Evolutionary conservation across 1,140 invertebrate species (phyloP).

Genomic region (Lepeophtheirus salmonis): DNA sequence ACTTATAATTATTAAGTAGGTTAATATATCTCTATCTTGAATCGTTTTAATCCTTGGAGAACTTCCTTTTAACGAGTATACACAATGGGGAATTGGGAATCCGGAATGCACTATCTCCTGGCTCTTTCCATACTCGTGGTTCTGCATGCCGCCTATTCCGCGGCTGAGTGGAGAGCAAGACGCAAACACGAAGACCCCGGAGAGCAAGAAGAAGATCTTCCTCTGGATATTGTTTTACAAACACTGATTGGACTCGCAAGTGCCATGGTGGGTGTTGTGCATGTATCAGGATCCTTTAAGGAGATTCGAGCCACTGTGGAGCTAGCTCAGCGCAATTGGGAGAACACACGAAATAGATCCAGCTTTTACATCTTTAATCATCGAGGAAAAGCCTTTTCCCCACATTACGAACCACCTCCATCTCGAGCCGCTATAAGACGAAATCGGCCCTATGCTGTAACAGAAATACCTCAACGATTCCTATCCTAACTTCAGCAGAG

Average conservation of each 20-base stretch:
- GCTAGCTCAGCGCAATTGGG: slow-evolving; percentile 9
- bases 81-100: background rate
- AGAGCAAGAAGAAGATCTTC: background rate
- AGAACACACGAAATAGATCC: slow-evolving; percentile 4
- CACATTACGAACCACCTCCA: slow-evolving; percentile 2
- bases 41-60: too few species aligned
- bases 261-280: slow-evolving; percentile 7
- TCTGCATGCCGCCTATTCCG: slow-evolving; percentile 16
- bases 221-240: slow-evolving; percentile 15
- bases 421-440: background rate
- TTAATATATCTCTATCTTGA: too few species aligned
- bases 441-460: background rate
- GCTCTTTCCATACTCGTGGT: background rate
- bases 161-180: slow-evolving; percentile 10
- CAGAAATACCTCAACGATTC: slow-evolving; percentile 12
- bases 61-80: too few species aligned
- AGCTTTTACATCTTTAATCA: slow-evolving; percentile 16
- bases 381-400: slow-evolving; percentile 9
- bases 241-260: background rate
- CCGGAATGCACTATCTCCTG: background rate
- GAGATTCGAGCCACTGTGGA: slow-evolving; percentile 17
- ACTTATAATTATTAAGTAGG: too few species aligned
- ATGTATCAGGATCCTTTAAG: slow-evolving; percentile 15
- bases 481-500: slow-evolving; percentile 5
- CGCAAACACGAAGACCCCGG: background rate